Conservation (phyloP, 2,888 invertebrate genomes). For the Sphaerophoria taeniata region DNA sequence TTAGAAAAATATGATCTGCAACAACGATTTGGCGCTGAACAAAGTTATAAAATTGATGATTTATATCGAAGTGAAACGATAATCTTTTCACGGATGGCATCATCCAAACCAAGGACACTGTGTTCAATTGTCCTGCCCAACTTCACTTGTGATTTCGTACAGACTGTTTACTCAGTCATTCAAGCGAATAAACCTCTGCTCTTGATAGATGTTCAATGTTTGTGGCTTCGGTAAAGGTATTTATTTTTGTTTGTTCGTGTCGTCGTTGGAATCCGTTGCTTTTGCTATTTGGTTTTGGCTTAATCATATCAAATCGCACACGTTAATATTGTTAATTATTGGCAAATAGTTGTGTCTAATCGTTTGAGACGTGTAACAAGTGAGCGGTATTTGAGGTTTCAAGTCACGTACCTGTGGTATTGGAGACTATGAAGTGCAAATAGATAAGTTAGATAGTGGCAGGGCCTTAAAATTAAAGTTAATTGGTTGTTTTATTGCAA, state of each 20-base stretch:
- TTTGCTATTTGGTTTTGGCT: neutral
- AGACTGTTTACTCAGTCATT: neutral
- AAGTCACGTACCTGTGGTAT: neutral
- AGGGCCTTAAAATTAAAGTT: too few relatives aligned
- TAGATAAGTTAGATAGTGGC: neutral
- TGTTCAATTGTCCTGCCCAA: conserved; percentile 11
- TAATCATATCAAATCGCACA: conserved; percentile 1
- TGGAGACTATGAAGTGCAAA: neutral
- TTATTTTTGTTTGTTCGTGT: neutral
- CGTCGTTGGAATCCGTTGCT: neutral
- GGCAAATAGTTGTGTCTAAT: conserved; percentile 13
- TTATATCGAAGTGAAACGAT: conserved; percentile 14
- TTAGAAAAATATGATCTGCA: neutral
- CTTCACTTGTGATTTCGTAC: neutral
- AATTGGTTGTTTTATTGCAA: too few relatives aligned
- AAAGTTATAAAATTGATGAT: neutral
- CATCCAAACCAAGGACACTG: neutral
- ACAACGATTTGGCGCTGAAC: neutral
- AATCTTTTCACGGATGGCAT: conserved; percentile 16
- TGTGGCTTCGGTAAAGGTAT: neutral
- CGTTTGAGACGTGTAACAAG: neutral
- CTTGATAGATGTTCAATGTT: neutral
- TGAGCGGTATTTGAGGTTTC: conserved; percentile 1
- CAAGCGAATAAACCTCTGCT: neutral
- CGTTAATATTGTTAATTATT: conserved; percentile 9